Conservation (phyloP, 2,888 invertebrate species). For the Hirtodrosophila cameraria region DNA sequence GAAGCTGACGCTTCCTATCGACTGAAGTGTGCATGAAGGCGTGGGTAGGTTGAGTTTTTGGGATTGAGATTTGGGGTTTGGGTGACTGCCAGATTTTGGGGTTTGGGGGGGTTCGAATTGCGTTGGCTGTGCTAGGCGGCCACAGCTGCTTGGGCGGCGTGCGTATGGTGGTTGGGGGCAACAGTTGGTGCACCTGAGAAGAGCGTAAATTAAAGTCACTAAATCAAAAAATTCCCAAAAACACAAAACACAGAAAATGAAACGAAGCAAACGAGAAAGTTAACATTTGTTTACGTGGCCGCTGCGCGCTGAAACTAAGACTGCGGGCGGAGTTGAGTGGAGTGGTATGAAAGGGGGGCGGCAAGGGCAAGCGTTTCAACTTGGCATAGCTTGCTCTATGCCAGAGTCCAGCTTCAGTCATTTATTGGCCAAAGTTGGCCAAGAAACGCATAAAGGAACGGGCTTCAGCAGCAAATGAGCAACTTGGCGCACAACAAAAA, state of each 20-base stretch:
- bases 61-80: slow-evolving; percentile 2
- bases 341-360: background rate
- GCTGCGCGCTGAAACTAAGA: slow-evolving; percentile 49
- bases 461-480: slow-evolving; percentile 67
- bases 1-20: slow-evolving; percentile 76
- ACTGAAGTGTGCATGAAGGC: slow-evolving; percentile 51
- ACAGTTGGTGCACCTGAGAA: slow-evolving; percentile 80
- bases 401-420: slow-evolving; percentile 55
- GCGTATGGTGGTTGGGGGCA: slow-evolving; percentile 37
- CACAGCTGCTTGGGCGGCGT: slow-evolving; percentile 51
- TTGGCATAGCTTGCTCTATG: slow-evolving; percentile 31
- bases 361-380: background rate
- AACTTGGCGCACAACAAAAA: slow-evolving; percentile 75
- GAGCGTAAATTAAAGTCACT: slow-evolving; percentile 81
- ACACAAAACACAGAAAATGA: slow-evolving; percentile 50
- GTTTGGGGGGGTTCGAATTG: slow-evolving; percentile 7
- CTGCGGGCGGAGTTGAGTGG: too few relatives aligned
- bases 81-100: slow-evolving; percentile 1
- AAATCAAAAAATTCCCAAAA: slow-evolving; percentile 76
- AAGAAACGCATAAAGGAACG: slow-evolving; percentile 51
- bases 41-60: slow-evolving; percentile 10
- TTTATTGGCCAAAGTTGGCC: slow-evolving; percentile 75
- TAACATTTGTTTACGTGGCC: slow-evolving; percentile 79
- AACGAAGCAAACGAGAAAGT: slow-evolving; percentile 70
- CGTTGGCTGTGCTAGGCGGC: slow-evolving; percentile 30